Evolutionary conservation across 1,140 invertebrate species (phyloP), one percentile per base, ranked within the genome.

Genomic region (Neodiprion lecontei): DNA sequence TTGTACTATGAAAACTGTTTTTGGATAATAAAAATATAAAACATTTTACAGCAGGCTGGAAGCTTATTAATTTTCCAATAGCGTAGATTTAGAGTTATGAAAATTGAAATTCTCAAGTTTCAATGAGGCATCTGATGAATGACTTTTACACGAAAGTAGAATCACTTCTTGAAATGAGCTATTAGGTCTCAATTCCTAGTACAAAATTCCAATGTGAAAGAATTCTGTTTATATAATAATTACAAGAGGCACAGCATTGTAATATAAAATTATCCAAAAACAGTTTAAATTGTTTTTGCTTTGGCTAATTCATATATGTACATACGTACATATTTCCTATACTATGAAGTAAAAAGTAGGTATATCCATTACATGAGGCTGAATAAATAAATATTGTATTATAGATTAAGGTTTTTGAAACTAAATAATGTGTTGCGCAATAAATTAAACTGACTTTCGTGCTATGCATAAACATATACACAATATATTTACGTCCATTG

Each of bases 341-440:
- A 14, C 9, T 61, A 61, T 17, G 11, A 61, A 61, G 11, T 61
- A 61, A 61, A 61, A 17, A 61, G 53, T 61, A 61, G 28, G 28
- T 40, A 40, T 40, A 61, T 61, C 53, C 53, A 61, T 61, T 61
- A 61, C 11, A 14, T 61, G 53, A 4, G 8, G n/a, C 8, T 61
- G 53, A 61, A 61, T 61, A 61, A 61, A 61, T 61, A 61, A 61
- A 61, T 61, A 17, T 61, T 61, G 53, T 14, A 61, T 61, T 61
- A 61, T 61, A 17, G 53, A 61, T 14, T 61, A 61, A 40, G 28
- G 28, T 40, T 40, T 17, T 7, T 61, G 53, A 17, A 61, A 61
- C 4, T 14, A 61, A 14, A 14, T 14, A 14, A 17, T 17, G 9
- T 8, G 5, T 61, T 12, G 53, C n/a, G 9, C 53, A 61, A 61